These are phyloP conservation scores for Aphidius gifuensis DNA, from an alignment of 1,140 invertebrate genomes.

Conservation along the genomic window DNA sequence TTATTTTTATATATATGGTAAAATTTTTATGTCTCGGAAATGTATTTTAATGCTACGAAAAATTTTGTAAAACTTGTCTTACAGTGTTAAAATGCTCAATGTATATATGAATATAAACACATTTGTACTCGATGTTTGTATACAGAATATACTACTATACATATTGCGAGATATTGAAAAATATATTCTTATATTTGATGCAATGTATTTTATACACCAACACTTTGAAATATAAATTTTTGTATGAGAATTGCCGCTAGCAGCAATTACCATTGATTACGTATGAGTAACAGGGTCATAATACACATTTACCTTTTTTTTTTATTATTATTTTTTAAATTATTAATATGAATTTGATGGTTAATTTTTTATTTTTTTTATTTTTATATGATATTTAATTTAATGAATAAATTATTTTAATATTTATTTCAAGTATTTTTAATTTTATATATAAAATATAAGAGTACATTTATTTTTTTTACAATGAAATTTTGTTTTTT, in stretches of 20 bases:
- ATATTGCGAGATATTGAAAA: no score
- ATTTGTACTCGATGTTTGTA: not conserved
- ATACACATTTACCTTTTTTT: not conserved
- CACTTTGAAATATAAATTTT: slow-evolving; percentile 1
- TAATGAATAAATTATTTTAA: not conserved
- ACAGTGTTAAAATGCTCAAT: slow-evolving; percentile 11
- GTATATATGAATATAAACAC: no score
- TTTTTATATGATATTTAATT: not conserved
- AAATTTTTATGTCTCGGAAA: not conserved
- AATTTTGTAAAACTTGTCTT: slow-evolving; percentile 21
- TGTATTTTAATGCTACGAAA: slow-evolving; percentile 10
- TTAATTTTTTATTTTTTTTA: slow-evolving; percentile 15
- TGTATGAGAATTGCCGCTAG: slow-evolving; percentile 21
- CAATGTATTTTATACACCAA: slow-evolving; percentile 3
- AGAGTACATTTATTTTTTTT: no score
- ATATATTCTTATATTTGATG: not conserved
- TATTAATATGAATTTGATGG: no score
- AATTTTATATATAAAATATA: not conserved
- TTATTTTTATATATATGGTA: not conserved
- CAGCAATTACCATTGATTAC: slow-evolving; percentile 27
- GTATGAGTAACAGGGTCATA: slow-evolving; percentile 21
- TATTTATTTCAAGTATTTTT: slow-evolving; percentile 3
- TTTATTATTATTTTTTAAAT: slow-evolving; percentile 1
- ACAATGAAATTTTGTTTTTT: no score
- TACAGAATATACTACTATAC: not conserved